Percentiles rank a stretch among this genome's conserved stretches.
These are phyloP conservation scores for Trichonephila clavata DNA, from an alignment of 1,140 invertebrate species.

Conservation along the genomic window DNA sequence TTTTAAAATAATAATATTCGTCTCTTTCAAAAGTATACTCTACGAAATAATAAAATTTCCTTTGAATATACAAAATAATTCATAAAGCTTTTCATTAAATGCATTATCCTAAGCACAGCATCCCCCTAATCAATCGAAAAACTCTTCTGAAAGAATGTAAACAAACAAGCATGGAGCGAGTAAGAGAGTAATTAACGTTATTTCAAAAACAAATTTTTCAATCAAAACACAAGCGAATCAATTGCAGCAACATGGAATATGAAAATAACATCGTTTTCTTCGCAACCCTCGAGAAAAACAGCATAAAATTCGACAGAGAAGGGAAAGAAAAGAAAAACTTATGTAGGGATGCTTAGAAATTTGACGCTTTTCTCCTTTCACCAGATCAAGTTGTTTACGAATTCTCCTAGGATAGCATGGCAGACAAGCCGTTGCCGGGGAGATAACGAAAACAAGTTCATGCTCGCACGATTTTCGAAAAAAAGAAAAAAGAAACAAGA, in stretches of 20 bases:
- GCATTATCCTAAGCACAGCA: too few species aligned
- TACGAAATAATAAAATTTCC: too few species aligned
- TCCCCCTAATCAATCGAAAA: too few species aligned
- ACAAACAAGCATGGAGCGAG: too few species aligned
- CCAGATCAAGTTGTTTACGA: conserved; percentile 44
- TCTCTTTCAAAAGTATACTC: too few species aligned
- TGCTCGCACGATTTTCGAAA: not conserved
- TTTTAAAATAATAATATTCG: too few species aligned
- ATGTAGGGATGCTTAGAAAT: not conserved
- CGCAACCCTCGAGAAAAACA: not conserved
- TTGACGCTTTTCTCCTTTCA: not conserved
- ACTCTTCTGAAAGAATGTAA: too few species aligned
- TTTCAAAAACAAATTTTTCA: too few species aligned
- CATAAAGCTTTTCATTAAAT: too few species aligned
- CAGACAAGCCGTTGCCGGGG: not conserved
- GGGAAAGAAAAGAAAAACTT: not conserved
- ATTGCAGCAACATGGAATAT: not conserved
- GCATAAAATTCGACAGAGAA: not conserved
- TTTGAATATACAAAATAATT: too few species aligned
- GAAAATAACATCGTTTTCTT: not conserved
- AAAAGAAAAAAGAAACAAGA: not conserved
- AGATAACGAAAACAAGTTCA: conserved; percentile 10
- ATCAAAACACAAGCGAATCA: too few species aligned
- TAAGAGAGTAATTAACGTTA: too few species aligned
- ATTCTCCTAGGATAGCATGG: not conserved